Evolutionary conservation across 2,888 invertebrate species (phyloP).

Genomic region (Chymomyza amoena): DNA sequence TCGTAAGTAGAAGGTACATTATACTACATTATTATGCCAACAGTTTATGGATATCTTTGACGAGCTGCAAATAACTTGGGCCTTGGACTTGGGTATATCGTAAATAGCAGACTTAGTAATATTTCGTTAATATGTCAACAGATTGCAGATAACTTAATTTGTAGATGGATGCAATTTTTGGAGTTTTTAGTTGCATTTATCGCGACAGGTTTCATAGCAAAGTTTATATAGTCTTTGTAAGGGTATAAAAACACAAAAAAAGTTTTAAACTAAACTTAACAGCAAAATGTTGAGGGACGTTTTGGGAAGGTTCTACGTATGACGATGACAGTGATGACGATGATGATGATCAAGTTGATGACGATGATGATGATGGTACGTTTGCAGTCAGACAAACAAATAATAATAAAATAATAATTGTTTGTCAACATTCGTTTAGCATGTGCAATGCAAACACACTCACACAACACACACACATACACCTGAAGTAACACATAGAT

Average conservation of each 20-base stretch:
- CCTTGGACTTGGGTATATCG: too few species aligned
- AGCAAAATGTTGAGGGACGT: neutral
- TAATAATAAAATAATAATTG: conserved; percentile 75
- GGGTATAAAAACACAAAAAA: neutral
- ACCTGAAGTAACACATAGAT: conserved; percentile 6
- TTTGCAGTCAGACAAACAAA: conserved; percentile 60
- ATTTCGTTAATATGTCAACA: too few species aligned
- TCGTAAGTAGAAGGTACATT: too few species aligned
- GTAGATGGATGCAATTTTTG: neutral
- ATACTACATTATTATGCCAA: too few species aligned
- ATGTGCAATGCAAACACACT: conserved; percentile 51
- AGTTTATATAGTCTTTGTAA: neutral
- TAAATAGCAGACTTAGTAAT: too few species aligned
- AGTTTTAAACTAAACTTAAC: neutral
- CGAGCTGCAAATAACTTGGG: too few species aligned
- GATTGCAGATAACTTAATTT: too few species aligned
- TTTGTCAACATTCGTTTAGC: conserved; percentile 76
- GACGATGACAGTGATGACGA: neutral
- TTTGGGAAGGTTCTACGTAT: neutral
- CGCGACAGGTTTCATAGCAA: neutral
- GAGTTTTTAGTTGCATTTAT: too few species aligned
- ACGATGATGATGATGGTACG: neutral
- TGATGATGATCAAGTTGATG: too few species aligned
- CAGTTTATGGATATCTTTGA: too few species aligned
- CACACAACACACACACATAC: conserved; percentile 19